Conservation (phyloP, 2,797 vertebrate species). For the Pantherophis alleghaniensis region DNA sequence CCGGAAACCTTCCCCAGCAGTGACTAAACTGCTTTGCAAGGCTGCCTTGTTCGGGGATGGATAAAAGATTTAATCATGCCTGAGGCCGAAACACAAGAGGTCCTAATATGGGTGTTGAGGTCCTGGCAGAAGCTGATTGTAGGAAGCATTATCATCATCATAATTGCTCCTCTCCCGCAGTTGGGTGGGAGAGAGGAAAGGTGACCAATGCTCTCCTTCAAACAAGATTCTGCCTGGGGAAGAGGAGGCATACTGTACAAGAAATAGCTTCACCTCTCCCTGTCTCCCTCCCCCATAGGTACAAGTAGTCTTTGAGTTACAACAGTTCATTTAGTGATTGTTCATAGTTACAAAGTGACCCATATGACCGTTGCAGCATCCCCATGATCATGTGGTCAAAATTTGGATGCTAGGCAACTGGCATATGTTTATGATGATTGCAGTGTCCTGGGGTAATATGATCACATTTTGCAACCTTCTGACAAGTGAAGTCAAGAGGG, state of each 20-base stretch:
- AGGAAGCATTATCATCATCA: not conserved
- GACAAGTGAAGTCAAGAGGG: too few relatives aligned
- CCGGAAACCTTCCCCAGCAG: not conserved
- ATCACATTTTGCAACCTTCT: not conserved
- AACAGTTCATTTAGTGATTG: not conserved
- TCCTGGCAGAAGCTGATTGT: not conserved
- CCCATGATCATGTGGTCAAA: not conserved
- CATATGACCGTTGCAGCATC: not conserved
- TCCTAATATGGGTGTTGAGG: not conserved
- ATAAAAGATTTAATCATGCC: not conserved
- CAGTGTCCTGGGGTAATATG: not conserved
- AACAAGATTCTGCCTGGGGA: not conserved
- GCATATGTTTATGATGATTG: rapidly evolving
- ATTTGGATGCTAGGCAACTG: not conserved
- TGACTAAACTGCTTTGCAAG: not conserved
- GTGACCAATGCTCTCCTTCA: too few relatives aligned
- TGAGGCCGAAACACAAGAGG: not conserved
- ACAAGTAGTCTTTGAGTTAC: not conserved
- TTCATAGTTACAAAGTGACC: not conserved
- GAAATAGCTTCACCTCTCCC: not conserved
- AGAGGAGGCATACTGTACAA: not conserved
- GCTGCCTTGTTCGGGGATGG: not conserved
- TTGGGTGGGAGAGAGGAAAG: not conserved
- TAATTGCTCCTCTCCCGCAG: not conserved
- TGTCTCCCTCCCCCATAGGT: not conserved